Evolutionary conservation across 1,140 invertebrate genomes (phyloP), one percentile per base, ranked within the genome.

Genomic region (Drosophila pachea): DNA sequence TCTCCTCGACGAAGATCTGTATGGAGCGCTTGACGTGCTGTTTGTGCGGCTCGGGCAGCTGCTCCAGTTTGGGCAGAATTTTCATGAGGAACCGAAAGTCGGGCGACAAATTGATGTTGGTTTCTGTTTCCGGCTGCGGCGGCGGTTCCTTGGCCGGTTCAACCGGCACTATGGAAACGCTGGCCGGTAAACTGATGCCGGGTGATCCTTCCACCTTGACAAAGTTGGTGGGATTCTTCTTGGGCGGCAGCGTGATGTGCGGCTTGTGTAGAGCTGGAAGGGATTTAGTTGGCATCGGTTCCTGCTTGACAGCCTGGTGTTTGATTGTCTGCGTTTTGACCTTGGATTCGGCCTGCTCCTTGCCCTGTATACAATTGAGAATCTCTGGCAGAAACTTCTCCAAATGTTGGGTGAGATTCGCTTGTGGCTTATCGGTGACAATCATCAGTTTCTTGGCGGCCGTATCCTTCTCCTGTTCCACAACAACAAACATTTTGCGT

Each of bases 31-130:
- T 89, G 5, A 89, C 87, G 43, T 86, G 69, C 42, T 76, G 81
- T 31, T 89, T 89, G 47, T 87, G 87, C 5, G 87, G 87, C 16
- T 89, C 87, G 1, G 87, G 84, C 16, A 88, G 71, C 52, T 82
- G 76, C 47, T 89, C 87, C 72, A 89, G 32, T 4, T 83, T 87
- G 16, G 87, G 87, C 33, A 89, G 42, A 52, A 89, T 89, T 50
- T 89, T 88, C 84, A 89, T 89, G 0, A 89, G 84, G 4, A 89
- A 89, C 2, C 86, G 81, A 56, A 89, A 89, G 52, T 89, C 87
- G 3, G 78, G 74, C 16, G 87, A 88, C 11, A 89, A 56, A 48
- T 89, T 89, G 1, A 89, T 88, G 31, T 88, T 87, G 0, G 78
- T 88, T 31, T 88, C 87, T 0, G 72, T 63, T 16, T 82, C 74